phyloP scores from a whole-genome alignment of 2,113 vertebrate genomes.

The Hyla sarda region DNA sequence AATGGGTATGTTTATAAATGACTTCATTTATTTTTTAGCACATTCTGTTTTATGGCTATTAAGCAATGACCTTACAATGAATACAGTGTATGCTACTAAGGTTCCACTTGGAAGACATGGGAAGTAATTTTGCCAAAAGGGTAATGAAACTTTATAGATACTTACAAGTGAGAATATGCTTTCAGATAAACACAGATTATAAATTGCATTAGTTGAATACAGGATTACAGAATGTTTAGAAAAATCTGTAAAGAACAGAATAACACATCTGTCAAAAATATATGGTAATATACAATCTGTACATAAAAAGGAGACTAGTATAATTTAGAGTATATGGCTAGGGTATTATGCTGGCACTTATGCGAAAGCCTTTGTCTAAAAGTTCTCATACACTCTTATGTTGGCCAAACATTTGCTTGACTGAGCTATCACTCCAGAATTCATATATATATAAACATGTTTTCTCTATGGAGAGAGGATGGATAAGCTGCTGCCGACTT shows the following conservation, averaged over 20 bases:
- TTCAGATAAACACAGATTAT: constrained; percentile 10
- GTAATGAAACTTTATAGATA: constrained; percentile 49
- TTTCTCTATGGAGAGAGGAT: no score
- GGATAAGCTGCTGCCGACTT: no score
- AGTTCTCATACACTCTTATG: no score
- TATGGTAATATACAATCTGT: no score
- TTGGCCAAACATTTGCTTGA: no score
- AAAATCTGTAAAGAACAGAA: neutral
- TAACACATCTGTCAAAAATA: neutral
- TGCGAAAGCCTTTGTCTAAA: no score
- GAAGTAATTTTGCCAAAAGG: constrained; percentile 8
- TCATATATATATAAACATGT: no score
- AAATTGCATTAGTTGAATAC: constrained; percentile 35
- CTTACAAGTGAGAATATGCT: constrained; percentile 36
- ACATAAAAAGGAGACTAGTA: no score
- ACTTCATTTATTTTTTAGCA: constrained; percentile 42
- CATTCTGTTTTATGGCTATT: constrained; percentile 32
- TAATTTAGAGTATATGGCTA: no score
- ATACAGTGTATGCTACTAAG: neutral
- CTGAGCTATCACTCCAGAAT: no score
- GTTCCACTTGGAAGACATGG: constrained; percentile 23
- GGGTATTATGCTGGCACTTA: no score
- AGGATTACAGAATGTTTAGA: constrained; percentile 4
- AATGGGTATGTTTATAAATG: constrained; percentile 41
- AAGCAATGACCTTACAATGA: constrained; percentile 22